Evolutionary conservation across 2,113 vertebrate species (phyloP).

Genomic region (Poeciliopsis retropinna): DNA sequence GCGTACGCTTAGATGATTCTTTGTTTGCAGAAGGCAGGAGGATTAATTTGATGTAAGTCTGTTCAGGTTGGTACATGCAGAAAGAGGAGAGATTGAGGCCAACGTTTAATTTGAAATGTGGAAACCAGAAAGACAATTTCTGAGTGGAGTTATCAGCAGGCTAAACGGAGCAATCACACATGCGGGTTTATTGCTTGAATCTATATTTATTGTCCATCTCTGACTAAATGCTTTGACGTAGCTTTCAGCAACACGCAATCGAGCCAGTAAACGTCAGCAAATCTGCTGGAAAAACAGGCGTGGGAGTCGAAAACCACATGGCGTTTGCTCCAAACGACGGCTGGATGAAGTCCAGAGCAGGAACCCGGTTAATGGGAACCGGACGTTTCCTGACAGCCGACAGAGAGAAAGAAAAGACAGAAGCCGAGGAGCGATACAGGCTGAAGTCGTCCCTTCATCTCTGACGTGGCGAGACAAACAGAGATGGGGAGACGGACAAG

Average conservation of each 20-base stretch:
- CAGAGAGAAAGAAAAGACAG: constrained; percentile 6
- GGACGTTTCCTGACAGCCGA: constrained; percentile 40
- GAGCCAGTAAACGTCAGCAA: constrained; percentile 30
- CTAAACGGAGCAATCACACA: background rate
- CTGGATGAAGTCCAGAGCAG: constrained; percentile 31
- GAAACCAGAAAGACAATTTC: background rate
- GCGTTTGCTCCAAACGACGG: constrained; percentile 28
- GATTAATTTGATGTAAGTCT: background rate
- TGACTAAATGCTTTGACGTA: constrained; percentile 8
- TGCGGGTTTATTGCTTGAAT: background rate
- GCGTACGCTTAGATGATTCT: background rate
- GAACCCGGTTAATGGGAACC: constrained; percentile 30
- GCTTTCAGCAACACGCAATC: constrained; percentile 9
- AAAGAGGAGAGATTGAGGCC: background rate
- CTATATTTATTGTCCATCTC: constrained; percentile 2
- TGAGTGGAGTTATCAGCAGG: background rate
- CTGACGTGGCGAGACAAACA: constrained; percentile 12
- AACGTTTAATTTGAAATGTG: background rate
- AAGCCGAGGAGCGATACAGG: constrained; percentile 18
- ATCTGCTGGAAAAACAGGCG: constrained; percentile 9
- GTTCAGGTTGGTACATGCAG: background rate
- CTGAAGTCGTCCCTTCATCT: background rate
- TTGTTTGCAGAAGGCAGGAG: background rate
- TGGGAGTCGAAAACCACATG: constrained; percentile 18
- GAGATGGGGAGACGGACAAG: constrained; percentile 12